A percentile compares a stretch with the other conserved stretches of the same genome.
phyloP scores from a whole-genome alignment of 2,888 invertebrate genomes.

The Chaitophorus viminalis region DNA sequence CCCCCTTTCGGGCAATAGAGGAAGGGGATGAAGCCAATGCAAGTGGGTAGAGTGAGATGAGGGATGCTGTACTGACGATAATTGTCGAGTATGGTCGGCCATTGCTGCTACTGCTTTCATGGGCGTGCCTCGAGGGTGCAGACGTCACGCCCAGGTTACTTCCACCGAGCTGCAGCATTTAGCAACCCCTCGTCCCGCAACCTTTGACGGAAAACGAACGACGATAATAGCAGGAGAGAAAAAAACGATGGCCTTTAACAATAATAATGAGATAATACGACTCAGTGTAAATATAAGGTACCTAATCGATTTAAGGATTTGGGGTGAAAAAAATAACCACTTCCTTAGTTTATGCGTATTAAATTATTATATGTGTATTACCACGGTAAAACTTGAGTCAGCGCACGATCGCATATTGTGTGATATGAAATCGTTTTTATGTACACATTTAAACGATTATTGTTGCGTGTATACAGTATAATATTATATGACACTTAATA shows the following conservation, averaged over 20 bases:
- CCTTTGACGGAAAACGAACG: slow-evolving; percentile 16
- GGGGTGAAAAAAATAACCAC: background rate
- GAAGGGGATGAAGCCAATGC: slow-evolving; percentile 18
- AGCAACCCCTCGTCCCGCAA: background rate
- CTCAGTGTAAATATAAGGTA: slow-evolving; percentile 51
- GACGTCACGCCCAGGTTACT: slow-evolving; percentile 50
- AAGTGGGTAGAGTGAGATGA: slow-evolving; percentile 6
- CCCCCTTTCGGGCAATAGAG: background rate
- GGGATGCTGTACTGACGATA: slow-evolving; percentile 54
- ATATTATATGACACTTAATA: background rate
- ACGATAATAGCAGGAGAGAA: slow-evolving; percentile 36
- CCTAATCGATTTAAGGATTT: slow-evolving; percentile 42
- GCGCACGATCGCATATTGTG: background rate
- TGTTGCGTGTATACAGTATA: background rate
- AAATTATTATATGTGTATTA: slow-evolving; percentile 22
- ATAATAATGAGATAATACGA: slow-evolving; percentile 57
- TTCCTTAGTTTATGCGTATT: slow-evolving; percentile 14
- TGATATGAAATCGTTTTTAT: background rate
- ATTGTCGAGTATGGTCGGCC: slow-evolving; percentile 57
- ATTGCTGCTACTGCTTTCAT: slow-evolving; percentile 42
- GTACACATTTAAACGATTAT: background rate
- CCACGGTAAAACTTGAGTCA: slow-evolving; percentile 2
- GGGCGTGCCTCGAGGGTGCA: slow-evolving; percentile 49
- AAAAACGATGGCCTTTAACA: slow-evolving; percentile 36
- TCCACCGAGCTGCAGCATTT: slow-evolving; percentile 22